A percentile compares a stretch with the other conserved stretches of the same genome.
phyloP scores from a whole-genome alignment of 2,113 vertebrate species.

The Centropus unirufus region DNA sequence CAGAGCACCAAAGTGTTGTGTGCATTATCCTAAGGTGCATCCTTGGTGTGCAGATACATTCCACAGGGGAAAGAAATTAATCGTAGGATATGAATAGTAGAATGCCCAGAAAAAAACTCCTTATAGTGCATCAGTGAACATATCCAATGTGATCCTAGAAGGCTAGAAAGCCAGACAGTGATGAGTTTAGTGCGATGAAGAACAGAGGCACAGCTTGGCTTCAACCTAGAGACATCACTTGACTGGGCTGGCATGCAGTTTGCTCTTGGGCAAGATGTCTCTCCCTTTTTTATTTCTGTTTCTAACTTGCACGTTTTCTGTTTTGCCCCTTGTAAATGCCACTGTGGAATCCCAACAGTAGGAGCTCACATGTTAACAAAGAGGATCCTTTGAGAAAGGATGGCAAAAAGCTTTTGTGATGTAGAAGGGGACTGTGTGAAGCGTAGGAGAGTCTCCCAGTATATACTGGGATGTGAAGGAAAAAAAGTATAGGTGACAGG shows the following conservation, averaged over 20 bases:
- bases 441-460: background rate
- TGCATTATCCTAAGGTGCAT: background rate
- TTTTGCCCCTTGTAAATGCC: background rate
- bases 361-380: background rate
- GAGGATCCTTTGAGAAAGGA: background rate
- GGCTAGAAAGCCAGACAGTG: background rate
- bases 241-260: background rate
- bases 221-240: background rate
- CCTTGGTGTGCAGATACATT: background rate
- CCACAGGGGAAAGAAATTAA: background rate
- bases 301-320: background rate
- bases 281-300: background rate
- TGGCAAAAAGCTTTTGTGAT: background rate
- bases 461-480: fast-evolving
- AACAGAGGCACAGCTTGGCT: background rate
- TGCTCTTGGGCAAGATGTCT: background rate
- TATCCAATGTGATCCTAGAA: background rate
- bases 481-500: background rate
- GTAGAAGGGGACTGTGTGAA: background rate
- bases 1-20: background rate
- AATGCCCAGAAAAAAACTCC: background rate
- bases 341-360: background rate
- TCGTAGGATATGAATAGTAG: background rate
- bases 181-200: background rate
- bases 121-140: background rate